A percentile compares a stretch with the other conserved stretches of the same genome.
phyloP scores from a whole-genome alignment of 2,113 vertebrate species.

The Nycticryphes semicollaris region DNA sequence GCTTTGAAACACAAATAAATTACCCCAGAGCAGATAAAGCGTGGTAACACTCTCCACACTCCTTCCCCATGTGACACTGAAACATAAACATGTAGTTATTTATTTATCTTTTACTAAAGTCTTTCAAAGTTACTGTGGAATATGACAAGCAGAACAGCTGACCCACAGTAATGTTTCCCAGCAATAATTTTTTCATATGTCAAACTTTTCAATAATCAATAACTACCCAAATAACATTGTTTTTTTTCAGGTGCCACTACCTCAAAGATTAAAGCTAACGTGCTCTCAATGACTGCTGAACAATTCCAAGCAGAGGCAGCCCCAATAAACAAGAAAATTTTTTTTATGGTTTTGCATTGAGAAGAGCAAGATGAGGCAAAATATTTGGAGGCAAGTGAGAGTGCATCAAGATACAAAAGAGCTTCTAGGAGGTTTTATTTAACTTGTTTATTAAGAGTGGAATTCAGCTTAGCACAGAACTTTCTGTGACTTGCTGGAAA shows the following conservation, averaged over 20 bases:
- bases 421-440: constrained; percentile 41
- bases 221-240: background rate
- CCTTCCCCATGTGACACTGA: background rate
- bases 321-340: background rate
- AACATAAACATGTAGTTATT: background rate
- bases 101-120: background rate
- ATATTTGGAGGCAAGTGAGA: constrained; percentile 17
- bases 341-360: constrained; percentile 5
- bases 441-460: constrained; percentile 59
- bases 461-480: constrained; percentile 40
- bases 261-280: background rate
- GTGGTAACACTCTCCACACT: background rate
- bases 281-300: background rate
- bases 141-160: background rate
- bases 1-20: background rate
- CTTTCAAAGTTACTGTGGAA: background rate
- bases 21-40: background rate
- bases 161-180: background rate
- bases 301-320: background rate
- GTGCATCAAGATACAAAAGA: background rate
- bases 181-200: background rate
- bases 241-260: background rate
- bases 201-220: background rate
- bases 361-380: background rate
- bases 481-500: constrained; percentile 55